phyloP scores from a whole-genome alignment of 2,888 invertebrate species.

The Hyposoter didymator region DNA sequence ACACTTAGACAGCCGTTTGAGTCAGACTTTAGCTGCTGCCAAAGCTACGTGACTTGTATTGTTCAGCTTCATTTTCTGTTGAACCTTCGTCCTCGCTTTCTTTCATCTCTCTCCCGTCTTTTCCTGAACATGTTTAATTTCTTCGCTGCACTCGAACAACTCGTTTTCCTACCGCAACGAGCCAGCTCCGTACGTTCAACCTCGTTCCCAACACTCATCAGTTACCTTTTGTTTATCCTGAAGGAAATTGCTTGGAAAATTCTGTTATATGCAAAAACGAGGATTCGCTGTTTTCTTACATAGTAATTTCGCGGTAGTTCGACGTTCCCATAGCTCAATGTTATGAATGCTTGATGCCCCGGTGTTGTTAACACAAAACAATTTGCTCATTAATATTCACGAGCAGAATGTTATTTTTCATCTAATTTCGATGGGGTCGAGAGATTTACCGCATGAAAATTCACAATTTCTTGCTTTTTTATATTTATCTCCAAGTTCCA shows the following conservation, averaged over 20 bases:
- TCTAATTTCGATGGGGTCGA: neutral
- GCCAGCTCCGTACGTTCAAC: slow-evolving; percentile 15
- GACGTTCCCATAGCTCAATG: slow-evolving; percentile 22
- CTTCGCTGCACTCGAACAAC: neutral
- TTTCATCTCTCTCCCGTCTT: slow-evolving; percentile 26
- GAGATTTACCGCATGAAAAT: neutral
- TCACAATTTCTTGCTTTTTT: neutral
- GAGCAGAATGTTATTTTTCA: neutral
- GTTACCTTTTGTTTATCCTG: slow-evolving; percentile 64
- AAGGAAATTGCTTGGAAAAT: slow-evolving; percentile 31
- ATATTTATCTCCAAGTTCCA: neutral
- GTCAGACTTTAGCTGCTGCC: slow-evolving; percentile 64
- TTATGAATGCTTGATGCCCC: neutral
- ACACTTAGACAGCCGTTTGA: slow-evolving; percentile 48
- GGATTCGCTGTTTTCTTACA: slow-evolving; percentile 26
- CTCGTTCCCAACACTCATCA: slow-evolving; percentile 36
- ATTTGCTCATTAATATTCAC: neutral
- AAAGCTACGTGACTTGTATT: slow-evolving; percentile 69
- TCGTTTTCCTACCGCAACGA: slow-evolving; percentile 21
- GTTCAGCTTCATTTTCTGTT: slow-evolving; percentile 67
- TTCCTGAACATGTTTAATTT: neutral
- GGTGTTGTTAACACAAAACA: neutral
- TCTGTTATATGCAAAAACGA: slow-evolving; percentile 60
- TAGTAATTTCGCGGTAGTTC: neutral
- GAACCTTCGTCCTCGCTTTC: slow-evolving; percentile 10